These are phyloP conservation scores for Molossus molossus DNA, from an alignment of 2,797 vertebrate species.

Conservation along the genomic window DNA sequence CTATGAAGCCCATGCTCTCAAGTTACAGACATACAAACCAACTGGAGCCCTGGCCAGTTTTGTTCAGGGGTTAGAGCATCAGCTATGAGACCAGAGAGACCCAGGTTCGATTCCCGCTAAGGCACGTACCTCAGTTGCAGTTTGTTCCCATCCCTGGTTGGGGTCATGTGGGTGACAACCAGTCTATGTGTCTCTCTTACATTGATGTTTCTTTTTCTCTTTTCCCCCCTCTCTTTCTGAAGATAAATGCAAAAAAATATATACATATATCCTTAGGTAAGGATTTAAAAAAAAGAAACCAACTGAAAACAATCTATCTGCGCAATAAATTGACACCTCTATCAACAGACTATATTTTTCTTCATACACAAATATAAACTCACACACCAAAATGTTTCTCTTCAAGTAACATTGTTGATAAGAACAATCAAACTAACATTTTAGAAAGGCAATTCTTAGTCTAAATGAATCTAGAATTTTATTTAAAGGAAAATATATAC, in stretches of 20 bases:
- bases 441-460: slow-evolving; percentile 41
- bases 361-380: slow-evolving; percentile 48
- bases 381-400: slow-evolving; percentile 31
- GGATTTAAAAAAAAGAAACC: no score
- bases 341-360: slow-evolving; percentile 57
- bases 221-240: no score
- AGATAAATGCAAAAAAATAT: no score
- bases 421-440: slow-evolving; percentile 49
- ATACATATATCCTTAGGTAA: no score
- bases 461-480: slow-evolving; percentile 37
- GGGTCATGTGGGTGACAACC: no score
- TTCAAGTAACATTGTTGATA: slow-evolving; percentile 37
- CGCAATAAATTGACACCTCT: slow-evolving; percentile 50
- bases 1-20: slow-evolving; percentile 25
- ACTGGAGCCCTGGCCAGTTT: not conserved
- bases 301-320: not conserved
- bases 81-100: no score
- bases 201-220: no score
- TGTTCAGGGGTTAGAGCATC: no score
- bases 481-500: slow-evolving; percentile 28
- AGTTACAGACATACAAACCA: not conserved
- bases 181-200: no score
- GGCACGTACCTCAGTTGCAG: no score
- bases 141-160: no score
- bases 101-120: no score